Base-by-base conservation (phyloP, 2,797 vertebrate genomes). In the Rhinella marina region DNA sequence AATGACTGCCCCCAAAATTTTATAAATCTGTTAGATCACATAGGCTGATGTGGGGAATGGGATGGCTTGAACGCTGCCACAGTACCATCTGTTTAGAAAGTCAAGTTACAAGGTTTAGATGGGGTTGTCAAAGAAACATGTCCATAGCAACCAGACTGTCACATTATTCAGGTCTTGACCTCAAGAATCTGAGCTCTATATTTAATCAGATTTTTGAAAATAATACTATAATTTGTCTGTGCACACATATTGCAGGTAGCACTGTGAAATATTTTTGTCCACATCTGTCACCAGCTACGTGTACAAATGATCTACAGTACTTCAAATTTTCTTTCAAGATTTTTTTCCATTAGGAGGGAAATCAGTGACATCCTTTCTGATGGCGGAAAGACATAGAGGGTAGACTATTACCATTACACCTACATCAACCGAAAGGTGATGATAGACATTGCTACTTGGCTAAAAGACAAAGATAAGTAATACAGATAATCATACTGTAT, bases 331-430 rank as follows among this genome's bases (percentile, higher is more conserved):
- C 66, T 59, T 57, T 75, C 14, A 56, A 61, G 68, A 75, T 84
- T 59, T 84, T 84, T 84, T 75, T 70, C 70, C 68, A 84, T 84
- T 84, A 84, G 54, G 72, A 59, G 32, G 54, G 3, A 84, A 84
- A 84, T 84, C 75, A 61, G 68, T 84, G 56, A 57, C 21, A 75
- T 61, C 29, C 29, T 9, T 73, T 84, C 52, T 41, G 82, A 73
- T 29, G 75, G 54, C 19, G 57, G 19, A 48, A 73, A 72, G 66
- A 84, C 72, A 50, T 48, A 25, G 41, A 50, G 7, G 50, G 52
- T 57, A 54, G 27, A 32, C 29, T 64, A 57, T 70, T 73, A 56
- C 84, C 48, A 86, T 86, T 68, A 86, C 79, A 79, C 64, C 21
- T 81, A 72, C 86, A 81, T 81, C 68, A 25, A 52, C 78, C 64